Evolutionary conservation across 2,797 vertebrate genomes (phyloP).

Genomic region (Hybognathus amarus): DNA sequence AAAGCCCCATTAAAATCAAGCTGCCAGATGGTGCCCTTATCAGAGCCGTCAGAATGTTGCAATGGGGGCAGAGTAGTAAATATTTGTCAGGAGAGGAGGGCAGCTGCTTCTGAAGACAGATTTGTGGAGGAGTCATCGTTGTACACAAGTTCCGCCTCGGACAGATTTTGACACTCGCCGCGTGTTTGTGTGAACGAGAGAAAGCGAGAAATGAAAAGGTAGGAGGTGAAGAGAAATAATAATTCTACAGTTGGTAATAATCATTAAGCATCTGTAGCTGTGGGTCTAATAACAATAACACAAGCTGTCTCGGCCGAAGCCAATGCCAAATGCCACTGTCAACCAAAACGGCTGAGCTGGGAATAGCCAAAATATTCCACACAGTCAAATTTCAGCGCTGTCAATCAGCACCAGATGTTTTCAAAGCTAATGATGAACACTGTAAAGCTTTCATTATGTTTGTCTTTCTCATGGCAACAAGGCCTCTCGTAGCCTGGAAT

Average conservation of each 20-base stretch:
- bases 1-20: constrained; percentile 70
- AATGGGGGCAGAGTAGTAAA: constrained; percentile 72
- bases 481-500: constrained; percentile 4
- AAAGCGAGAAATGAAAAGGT: constrained; percentile 34
- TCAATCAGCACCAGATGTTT: constrained; percentile 21
- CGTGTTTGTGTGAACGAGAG: constrained; percentile 51
- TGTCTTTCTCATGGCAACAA: constrained; percentile 46
- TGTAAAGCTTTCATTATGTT: constrained; percentile 24
- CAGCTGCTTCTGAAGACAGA: constrained; percentile 69
- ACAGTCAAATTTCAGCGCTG: not conserved
- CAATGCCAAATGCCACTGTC: constrained; percentile 10
- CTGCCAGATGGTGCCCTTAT: constrained; percentile 78
- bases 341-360: constrained; percentile 11
- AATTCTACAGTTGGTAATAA: constrained; percentile 30
- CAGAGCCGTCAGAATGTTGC: constrained; percentile 60
- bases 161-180: not conserved
- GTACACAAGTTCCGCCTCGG: not conserved
- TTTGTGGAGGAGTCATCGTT: constrained; percentile 6
- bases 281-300: constrained; percentile 32
- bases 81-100: constrained; percentile 75
- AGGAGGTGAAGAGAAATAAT: constrained; percentile 37
- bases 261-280: constrained; percentile 43
- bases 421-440: constrained; percentile 9
- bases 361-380: constrained; percentile 27
- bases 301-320: constrained; percentile 18